Base-by-base conservation (phyloP, 2,113 vertebrate species). In the Brachypteracias leptosomus region DNA sequence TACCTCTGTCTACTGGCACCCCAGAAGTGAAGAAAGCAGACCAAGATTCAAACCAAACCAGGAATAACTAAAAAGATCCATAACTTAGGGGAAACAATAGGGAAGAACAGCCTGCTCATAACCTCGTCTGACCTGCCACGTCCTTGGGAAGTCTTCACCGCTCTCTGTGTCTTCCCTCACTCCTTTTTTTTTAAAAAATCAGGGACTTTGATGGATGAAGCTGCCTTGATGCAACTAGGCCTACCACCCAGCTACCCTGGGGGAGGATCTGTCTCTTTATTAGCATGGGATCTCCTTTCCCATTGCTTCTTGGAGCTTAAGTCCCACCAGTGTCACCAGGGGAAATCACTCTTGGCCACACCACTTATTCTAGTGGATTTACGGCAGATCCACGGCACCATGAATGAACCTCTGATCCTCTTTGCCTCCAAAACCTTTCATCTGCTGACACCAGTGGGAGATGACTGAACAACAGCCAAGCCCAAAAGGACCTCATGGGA, bases 1-100 rank as follows among this genome's bases (percentile, higher is more conserved):
- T 54, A 77, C 51, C 85, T 88, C 93, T 87, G 90, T 36, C 66
- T 86, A 29, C 68, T 59, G 55, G 80, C 86, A 94, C 65, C 85
- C 85, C 80, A 95, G 91, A 83, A 95, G 90, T 75, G 89, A 93
- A 94, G 79, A 85, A 77, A 73, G 82, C 70, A 77, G 89, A 86
- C 71, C 94, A 85, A 95, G 89, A 85, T 77, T 81, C 84, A 83
- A 85, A 95, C 55, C 31, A 44, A 87, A 72, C 16, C 29, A 49
- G 59, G 29, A 68, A 46, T 52, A 80, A 85, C 77, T 44, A 19
- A 80, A 90, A 72, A 75, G 57, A 73, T 65, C 51, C 75, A 21
- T 25, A 94, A 90, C 20, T 28, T 42, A 52, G 33, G 79, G 44
- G 38, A 92, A 94, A 88, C 63, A 72, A 78, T 13, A 49, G 83